Evolutionary conservation across 2,797 vertebrate species (phyloP).

Genomic region (Chrosomus eos): DNA sequence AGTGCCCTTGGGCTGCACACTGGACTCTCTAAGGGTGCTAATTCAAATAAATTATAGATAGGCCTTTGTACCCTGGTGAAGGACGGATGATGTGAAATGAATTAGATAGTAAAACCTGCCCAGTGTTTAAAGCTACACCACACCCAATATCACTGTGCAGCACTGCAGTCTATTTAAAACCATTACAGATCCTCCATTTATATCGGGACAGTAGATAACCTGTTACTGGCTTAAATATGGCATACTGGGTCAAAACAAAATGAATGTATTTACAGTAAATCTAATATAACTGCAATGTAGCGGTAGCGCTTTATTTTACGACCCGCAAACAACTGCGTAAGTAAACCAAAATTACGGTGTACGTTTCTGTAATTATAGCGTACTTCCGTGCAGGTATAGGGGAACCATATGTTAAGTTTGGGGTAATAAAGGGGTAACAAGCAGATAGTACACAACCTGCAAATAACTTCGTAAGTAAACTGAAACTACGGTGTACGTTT

Average conservation of each 20-base stretch:
- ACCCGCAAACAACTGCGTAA: too few species aligned
- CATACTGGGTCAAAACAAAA: background rate
- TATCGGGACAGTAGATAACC: background rate
- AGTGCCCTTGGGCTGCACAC: slow-evolving; percentile 5
- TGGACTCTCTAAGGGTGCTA: slow-evolving; percentile 16
- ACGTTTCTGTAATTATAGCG: too few species aligned
- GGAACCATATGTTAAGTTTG: too few species aligned
- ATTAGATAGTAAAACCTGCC: background rate
- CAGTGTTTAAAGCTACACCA: background rate
- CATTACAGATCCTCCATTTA: background rate
- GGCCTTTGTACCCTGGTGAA: slow-evolving; percentile 15
- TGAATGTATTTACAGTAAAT: background rate
- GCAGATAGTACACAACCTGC: too few species aligned
- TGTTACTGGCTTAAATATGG: background rate
- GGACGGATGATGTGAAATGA: slow-evolving; percentile 9
- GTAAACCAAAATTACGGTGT: too few species aligned
- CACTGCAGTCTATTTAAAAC: background rate
- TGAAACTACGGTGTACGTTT: too few species aligned
- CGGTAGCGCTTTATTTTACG: too few species aligned
- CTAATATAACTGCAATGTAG: background rate
- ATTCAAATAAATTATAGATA: slow-evolving; percentile 39
- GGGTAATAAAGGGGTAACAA: too few species aligned
- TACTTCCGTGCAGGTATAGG: too few species aligned
- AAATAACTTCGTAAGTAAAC: too few species aligned
- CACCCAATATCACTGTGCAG: background rate